These are phyloP conservation scores for Sinella curviseta DNA, from an alignment of 1,140 invertebrate genomes.

Conservation along the genomic window DNA sequence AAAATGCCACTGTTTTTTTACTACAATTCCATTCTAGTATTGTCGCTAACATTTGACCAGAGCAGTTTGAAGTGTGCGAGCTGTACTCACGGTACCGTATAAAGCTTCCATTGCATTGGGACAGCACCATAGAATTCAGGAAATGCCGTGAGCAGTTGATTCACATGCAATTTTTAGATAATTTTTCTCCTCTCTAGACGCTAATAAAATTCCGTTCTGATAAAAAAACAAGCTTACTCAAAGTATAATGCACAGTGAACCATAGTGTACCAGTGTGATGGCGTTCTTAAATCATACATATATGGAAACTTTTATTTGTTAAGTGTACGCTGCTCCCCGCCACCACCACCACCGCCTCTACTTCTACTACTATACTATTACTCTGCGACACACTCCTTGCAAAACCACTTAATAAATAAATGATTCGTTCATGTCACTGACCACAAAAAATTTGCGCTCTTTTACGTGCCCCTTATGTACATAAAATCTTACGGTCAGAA, in stretches of 20 bases:
- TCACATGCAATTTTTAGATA: constrained; percentile 46
- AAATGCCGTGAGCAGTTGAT: constrained; percentile 44
- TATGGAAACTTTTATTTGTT: constrained; percentile 3
- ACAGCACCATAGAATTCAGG: constrained; percentile 11
- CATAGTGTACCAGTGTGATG: background rate
- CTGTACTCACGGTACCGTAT: too few species aligned
- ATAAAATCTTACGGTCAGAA: background rate
- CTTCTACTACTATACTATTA: too few species aligned
- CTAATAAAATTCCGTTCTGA: constrained; percentile 20
- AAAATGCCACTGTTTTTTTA: too few species aligned
- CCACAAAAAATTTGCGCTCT: constrained; percentile 17
- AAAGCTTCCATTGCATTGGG: too few species aligned
- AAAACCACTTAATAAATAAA: constrained; percentile 16
- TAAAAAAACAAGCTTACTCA: too few species aligned
- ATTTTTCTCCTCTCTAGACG: constrained; percentile 36
- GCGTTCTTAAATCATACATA: constrained; percentile 10
- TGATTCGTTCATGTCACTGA: constrained; percentile 17
- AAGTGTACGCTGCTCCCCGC: background rate
- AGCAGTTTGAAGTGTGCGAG: too few species aligned
- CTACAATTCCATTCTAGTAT: background rate
- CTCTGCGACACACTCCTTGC: background rate
- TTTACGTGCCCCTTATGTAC: background rate
- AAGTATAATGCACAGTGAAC: too few species aligned
- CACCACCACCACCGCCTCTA: too few species aligned
- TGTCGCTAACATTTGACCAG: background rate